These are phyloP conservation scores for Ectropis crepuscularia DNA, from an alignment of 2,888 invertebrate species.

Conservation along the genomic window DNA sequence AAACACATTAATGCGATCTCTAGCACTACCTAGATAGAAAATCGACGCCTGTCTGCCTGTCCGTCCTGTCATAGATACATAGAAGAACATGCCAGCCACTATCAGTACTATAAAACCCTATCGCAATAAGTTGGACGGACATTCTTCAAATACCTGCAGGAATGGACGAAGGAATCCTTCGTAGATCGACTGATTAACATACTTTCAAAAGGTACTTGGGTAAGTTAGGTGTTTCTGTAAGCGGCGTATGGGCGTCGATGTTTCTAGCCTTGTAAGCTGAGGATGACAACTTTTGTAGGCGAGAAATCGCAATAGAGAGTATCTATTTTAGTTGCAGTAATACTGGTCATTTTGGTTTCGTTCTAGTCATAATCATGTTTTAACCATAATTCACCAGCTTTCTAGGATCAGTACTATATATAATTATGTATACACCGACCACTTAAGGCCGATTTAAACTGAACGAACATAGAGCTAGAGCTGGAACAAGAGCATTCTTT, in stretches of 20 bases:
- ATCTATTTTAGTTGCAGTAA: conserved; percentile 5
- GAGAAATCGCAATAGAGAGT: conserved; percentile 12
- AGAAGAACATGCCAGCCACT: conserved; percentile 20
- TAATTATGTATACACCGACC: no score
- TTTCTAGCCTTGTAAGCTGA: conserved; percentile 23
- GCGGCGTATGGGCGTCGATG: conserved; percentile 19
- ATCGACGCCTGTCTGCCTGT: conserved; percentile 33
- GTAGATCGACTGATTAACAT: not conserved
- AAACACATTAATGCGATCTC: conserved; percentile 32
- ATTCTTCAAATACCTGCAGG: conserved; percentile 1
- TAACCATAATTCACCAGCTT: no score
- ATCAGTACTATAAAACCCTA: conserved; percentile 4
- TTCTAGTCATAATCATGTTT: no score
- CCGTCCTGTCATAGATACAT: conserved; percentile 32
- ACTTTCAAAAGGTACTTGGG: conserved; percentile 8
- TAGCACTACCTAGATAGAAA: conserved; percentile 26
- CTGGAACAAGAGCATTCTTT: no score
- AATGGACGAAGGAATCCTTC: not conserved
- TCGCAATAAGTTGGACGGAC: conserved; percentile 9
- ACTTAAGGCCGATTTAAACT: no score
- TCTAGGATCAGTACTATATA: no score
- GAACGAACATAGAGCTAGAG: no score
- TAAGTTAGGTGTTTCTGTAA: conserved; percentile 7
- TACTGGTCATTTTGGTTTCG: not conserved
- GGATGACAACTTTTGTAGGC: conserved; percentile 26